Conservation (phyloP, 2,888 invertebrate species). For the Magallana nippona region DNA sequence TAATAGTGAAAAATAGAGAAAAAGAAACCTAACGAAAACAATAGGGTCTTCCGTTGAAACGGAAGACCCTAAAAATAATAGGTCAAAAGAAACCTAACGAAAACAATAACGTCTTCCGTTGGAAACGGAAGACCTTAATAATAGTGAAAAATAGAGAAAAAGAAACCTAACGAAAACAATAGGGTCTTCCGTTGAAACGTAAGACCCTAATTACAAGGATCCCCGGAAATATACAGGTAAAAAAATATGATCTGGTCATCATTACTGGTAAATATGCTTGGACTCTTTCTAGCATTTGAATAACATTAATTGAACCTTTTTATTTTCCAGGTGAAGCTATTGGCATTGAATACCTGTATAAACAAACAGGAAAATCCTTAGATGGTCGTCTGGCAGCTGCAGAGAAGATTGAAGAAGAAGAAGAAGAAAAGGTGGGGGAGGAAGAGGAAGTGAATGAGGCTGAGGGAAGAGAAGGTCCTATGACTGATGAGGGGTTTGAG, state of each 20-base stretch:
- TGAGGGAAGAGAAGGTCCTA: not conserved
- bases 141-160: no score
- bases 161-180: no score
- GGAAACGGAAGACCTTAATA: no score
- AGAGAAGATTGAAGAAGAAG: not conserved
- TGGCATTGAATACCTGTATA: conserved; percentile 58
- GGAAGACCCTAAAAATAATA: no score
- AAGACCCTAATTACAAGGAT: conserved; percentile 24
- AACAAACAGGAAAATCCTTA: conserved; percentile 49
- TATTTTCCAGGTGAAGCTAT: conserved; percentile 52
- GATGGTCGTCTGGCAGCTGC: conserved; percentile 25
- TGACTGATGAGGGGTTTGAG: conserved; percentile 51
- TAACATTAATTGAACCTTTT: not conserved
- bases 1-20: no score
- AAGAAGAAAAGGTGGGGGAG: no score
- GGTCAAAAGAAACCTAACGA: no score
- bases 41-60: no score
- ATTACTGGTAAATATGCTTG: not conserved
- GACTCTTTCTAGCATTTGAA: no score
- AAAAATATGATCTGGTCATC: not conserved
- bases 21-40: no score
- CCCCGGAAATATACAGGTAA: conserved; percentile 55
- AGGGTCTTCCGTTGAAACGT: no score
- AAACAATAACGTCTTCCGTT: no score
- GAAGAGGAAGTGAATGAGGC: not conserved